Conservation (phyloP, 2,113 vertebrate genomes). For the Alosa alosa region DNA sequence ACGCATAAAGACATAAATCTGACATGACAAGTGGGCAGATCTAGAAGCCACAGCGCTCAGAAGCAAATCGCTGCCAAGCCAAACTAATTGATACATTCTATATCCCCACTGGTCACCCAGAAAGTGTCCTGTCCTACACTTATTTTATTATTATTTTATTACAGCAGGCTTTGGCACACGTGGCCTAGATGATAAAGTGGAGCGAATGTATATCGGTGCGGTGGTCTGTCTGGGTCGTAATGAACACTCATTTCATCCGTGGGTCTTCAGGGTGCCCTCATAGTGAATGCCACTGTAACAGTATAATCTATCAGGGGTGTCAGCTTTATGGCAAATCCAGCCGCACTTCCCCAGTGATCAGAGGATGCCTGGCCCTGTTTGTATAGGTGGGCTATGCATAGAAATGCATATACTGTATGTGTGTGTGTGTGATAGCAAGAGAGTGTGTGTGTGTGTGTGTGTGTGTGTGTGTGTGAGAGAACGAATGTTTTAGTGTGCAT, state of each 20-base stretch:
- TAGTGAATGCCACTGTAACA: conserved; percentile 71
- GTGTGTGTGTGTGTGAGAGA: no score
- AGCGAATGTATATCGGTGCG: background rate
- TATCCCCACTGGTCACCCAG: background rate
- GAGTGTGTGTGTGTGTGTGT: background rate
- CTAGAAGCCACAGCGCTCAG: background rate
- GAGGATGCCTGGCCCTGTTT: conserved; percentile 62
- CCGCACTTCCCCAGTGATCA: conserved; percentile 82
- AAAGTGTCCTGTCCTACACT: background rate
- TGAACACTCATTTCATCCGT: conserved; percentile 44
- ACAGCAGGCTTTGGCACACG: background rate
- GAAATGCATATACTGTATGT: background rate
- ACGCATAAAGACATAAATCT: conserved; percentile 8
- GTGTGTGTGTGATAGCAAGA: background rate
- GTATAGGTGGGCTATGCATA: background rate
- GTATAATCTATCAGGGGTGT: conserved; percentile 87
- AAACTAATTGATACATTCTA: conserved; percentile 16
- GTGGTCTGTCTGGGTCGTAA: conserved; percentile 29
- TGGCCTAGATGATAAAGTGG: conserved; percentile 12
- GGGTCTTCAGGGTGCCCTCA: conserved; percentile 40
- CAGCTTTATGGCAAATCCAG: conserved; percentile 86
- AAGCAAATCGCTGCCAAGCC: conserved; percentile 26
- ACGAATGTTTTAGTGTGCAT: conserved; percentile 63
- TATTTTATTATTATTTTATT: background rate
- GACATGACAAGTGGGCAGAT: conserved; percentile 17